phyloP scores from a whole-genome alignment of 1,140 invertebrate species.

The Cyrtorhinus lividipennis region DNA sequence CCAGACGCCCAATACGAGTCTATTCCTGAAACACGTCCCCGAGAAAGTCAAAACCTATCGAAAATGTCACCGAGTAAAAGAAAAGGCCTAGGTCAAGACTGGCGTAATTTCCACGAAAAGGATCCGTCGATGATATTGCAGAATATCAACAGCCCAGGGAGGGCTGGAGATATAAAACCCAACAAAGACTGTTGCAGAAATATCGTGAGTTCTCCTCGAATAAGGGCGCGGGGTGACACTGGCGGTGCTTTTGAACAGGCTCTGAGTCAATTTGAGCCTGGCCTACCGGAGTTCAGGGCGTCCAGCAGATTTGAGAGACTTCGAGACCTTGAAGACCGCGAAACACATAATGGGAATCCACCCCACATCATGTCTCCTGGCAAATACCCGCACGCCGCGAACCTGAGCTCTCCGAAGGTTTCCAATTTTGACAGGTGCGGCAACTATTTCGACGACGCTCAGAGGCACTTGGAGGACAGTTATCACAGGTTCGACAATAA shows the following conservation, averaged over 20 bases:
- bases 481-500: not conserved
- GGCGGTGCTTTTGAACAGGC: not conserved
- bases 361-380: not conserved
- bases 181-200: constrained; percentile 1
- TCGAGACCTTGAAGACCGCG: not conserved
- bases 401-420: constrained; percentile 6
- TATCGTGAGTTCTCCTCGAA: not conserved
- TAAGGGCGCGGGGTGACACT: not conserved
- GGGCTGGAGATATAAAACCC: not conserved
- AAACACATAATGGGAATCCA: not conserved
- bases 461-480: not conserved
- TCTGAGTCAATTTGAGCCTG: not conserved
- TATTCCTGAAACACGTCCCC: constrained; percentile 28
- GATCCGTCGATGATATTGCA: not conserved
- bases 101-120: not conserved
- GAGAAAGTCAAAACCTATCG: not conserved
- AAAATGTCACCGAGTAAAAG: not conserved
- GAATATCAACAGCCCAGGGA: not conserved
- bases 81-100: not conserved
- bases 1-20: constrained; percentile 48
- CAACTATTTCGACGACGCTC: constrained; percentile 5
- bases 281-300: constrained; percentile 3
- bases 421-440: constrained; percentile 1
- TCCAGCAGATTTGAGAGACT: not conserved
- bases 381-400: not conserved